phyloP scores from a whole-genome alignment of 2,797 vertebrate species.

The Anas bernieri region DNA sequence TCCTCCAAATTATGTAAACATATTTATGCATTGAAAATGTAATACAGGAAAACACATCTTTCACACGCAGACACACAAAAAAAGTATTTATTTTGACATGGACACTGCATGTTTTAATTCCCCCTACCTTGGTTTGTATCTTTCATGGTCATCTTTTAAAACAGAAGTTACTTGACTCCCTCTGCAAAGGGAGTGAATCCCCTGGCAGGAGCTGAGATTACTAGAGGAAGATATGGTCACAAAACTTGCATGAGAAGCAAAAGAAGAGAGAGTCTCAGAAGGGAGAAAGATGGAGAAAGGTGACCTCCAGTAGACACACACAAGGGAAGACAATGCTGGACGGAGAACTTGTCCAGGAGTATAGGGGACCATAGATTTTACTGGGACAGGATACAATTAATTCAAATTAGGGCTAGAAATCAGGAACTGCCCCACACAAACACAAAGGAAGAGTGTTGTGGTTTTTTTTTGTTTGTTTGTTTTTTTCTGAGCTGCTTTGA shows the following conservation, averaged over 20 bases:
- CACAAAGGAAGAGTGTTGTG: not conserved
- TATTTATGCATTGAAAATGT: not conserved
- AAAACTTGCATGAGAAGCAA: not conserved
- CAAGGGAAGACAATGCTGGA: not conserved
- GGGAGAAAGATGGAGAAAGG: not conserved
- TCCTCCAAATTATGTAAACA: not conserved
- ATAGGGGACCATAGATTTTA: not conserved
- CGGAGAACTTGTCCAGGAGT: not conserved
- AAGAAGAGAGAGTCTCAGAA: not conserved
- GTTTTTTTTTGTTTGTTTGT: not conserved
- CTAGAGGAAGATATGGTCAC: not conserved
- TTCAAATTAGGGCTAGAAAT: not conserved
- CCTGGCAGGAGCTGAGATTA: not conserved
- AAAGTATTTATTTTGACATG: not conserved
- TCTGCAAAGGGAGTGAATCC: not conserved
- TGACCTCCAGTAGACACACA: not conserved
- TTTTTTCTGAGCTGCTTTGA: not conserved
- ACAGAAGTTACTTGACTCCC: not conserved
- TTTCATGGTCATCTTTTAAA: not conserved
- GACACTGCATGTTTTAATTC: not conserved
- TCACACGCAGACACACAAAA: not conserved
- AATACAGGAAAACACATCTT: not conserved
- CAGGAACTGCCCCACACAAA: not conserved
- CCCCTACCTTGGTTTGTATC: not conserved
- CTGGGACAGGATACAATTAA: not conserved